Conservation (phyloP, 2,888 invertebrate genomes). For the Platynereis dumerilii region DNA sequence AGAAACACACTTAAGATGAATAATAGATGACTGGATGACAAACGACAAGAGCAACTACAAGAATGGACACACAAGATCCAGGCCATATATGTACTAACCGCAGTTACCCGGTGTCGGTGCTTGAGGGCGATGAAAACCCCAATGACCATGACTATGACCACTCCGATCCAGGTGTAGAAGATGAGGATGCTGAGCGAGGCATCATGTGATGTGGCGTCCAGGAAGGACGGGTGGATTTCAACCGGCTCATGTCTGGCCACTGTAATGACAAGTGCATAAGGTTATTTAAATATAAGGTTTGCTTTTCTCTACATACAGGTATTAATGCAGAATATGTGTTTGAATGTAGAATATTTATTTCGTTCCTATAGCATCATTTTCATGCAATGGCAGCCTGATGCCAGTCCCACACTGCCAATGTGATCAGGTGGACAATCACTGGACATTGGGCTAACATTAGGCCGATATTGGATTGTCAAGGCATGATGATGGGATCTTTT, state of each 20-base stretch:
- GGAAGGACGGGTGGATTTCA: constrained; percentile 22
- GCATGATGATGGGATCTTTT: too few species aligned
- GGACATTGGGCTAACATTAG: too few species aligned
- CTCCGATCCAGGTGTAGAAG: constrained; percentile 24
- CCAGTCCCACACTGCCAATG: too few species aligned
- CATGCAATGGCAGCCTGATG: too few species aligned
- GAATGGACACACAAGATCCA: too few species aligned
- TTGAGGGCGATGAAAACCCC: constrained; percentile 23
- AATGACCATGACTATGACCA: constrained; percentile 24
- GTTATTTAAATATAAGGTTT: not conserved
- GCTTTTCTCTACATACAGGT: not conserved
- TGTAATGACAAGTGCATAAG: not conserved
- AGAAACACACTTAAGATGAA: too few species aligned
- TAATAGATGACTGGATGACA: too few species aligned
- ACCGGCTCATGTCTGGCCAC: constrained; percentile 16
- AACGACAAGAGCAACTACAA: too few species aligned
- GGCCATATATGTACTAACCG: not conserved
- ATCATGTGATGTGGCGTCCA: constrained; percentile 19
- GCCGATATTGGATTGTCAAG: too few species aligned
- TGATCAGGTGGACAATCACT: too few species aligned
- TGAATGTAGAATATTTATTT: too few species aligned
- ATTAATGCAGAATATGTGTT: not conserved
- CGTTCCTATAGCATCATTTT: too few species aligned
- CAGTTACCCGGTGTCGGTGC: constrained; percentile 22
- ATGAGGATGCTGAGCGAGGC: constrained; percentile 24